A percentile compares a stretch with the other conserved stretches of the same genome.
These are phyloP conservation scores for Ceratotherium simum DNA, from an alignment of 2,113 vertebrate species.

Conservation along the genomic window DNA sequence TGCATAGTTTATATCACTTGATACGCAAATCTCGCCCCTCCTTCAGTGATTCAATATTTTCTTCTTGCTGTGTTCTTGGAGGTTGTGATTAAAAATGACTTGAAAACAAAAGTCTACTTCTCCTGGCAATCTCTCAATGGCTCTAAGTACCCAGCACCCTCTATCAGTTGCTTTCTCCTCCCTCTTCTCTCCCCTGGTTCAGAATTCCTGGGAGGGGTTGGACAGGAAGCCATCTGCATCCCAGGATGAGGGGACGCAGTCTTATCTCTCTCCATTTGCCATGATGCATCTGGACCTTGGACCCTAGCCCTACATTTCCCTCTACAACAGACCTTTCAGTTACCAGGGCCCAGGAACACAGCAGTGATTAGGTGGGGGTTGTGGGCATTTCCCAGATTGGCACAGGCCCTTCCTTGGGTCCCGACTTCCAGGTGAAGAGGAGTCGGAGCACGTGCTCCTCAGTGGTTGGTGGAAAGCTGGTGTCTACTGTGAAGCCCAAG, in stretches of 20 bases:
- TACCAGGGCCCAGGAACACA: not conserved
- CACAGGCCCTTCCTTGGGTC: not conserved
- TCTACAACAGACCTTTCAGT: not conserved
- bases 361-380: not conserved
- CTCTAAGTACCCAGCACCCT: not conserved
- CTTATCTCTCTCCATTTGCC: not conserved
- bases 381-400: not conserved
- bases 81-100: conserved; percentile 19
- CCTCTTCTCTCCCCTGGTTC: not conserved
- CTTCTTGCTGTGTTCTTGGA: not conserved
- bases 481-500: not conserved
- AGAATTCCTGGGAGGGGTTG: not conserved
- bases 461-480: not conserved
- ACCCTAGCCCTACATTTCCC: not conserved
- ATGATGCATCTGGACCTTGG: not conserved
- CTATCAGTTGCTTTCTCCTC: not conserved
- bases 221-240: not conserved
- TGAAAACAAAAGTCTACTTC: not conserved
- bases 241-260: not conserved
- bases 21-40: not conserved
- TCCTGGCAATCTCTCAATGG: not conserved
- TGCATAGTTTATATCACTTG: not conserved
- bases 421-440: not conserved
- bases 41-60: not conserved
- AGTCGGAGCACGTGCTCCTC: not conserved